Conservation (phyloP, 1,140 invertebrate species). For the Augochlora pura region DNA sequence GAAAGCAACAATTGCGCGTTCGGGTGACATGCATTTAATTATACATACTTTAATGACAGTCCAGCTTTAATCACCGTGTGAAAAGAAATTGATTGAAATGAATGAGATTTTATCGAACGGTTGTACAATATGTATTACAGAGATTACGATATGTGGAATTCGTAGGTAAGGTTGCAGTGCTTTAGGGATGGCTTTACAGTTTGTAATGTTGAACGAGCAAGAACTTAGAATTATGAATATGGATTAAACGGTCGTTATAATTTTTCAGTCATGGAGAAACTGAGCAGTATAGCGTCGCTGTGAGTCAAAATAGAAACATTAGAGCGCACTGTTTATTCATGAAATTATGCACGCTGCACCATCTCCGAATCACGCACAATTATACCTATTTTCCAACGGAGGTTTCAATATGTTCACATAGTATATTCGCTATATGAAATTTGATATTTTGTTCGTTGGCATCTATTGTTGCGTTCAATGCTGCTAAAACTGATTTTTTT, state of each 20-base stretch:
- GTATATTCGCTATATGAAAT: slow-evolving; percentile 37
- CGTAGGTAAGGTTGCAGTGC: not conserved
- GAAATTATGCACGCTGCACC: not conserved
- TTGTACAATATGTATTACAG: no score
- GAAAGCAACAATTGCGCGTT: slow-evolving; percentile 57
- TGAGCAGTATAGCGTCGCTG: slow-evolving; percentile 68
- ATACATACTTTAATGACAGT: not conserved
- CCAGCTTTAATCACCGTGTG: not conserved
- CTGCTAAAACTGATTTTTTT: slow-evolving; percentile 24
- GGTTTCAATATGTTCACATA: not conserved
- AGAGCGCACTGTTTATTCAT: slow-evolving; percentile 10
- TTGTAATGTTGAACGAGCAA: no score
- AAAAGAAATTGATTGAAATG: not conserved
- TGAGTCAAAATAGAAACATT: slow-evolving; percentile 58
- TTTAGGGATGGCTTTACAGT: not conserved
- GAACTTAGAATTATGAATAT: not conserved
- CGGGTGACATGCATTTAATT: not conserved
- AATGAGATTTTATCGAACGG: no score
- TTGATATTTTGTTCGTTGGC: slow-evolving; percentile 25
- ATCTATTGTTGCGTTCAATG: not conserved
- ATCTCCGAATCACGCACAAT: not conserved
- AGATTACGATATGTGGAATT: not conserved
- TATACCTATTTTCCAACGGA: slow-evolving; percentile 31
- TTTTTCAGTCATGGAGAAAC: slow-evolving; percentile 63
- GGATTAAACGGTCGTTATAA: not conserved